Evolutionary conservation across 1,140 invertebrate species (phyloP).

Genomic region (Scaptodrosophila lebanonensis): DNA sequence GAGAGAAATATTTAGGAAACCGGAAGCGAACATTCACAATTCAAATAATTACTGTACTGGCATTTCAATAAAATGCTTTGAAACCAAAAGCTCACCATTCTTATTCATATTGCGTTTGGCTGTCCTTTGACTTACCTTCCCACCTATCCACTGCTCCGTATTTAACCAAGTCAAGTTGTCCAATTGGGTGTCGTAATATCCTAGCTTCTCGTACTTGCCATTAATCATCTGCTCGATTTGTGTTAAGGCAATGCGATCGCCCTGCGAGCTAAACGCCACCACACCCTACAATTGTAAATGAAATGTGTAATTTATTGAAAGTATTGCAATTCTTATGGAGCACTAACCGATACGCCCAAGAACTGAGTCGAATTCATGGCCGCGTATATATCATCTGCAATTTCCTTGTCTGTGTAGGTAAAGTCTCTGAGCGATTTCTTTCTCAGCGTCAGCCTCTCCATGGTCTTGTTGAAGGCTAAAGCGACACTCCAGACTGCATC

Average conservation of each 20-base stretch:
- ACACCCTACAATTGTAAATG: conserved; percentile 83
- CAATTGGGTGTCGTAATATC: conserved; percentile 96
- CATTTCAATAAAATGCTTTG: no score
- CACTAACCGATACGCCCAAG: conserved; percentile 95
- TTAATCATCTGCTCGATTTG: conserved; percentile 98
- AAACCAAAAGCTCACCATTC: no score
- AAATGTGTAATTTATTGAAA: neutral
- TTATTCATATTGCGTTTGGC: no score
- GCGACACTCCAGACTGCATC: conserved; percentile 99
- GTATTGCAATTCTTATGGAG: neutral
- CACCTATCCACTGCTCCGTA: conserved; percentile 92
- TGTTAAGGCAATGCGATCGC: conserved; percentile 98
- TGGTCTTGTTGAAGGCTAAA: conserved; percentile 97
- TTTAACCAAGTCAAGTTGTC: conserved; percentile 97
- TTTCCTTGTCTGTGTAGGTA: conserved; percentile 96
- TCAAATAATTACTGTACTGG: no score
- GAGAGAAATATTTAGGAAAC: no score
- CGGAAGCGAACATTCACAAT: no score
- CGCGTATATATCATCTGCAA: conserved; percentile 95
- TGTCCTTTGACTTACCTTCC: conserved; percentile 62
- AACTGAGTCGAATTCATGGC: conserved; percentile 99
- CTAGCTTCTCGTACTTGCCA: conserved; percentile 96
- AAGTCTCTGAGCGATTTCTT: conserved; percentile 94
- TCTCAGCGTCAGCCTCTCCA: conserved; percentile 87
- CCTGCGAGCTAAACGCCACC: conserved; percentile 97